These are phyloP conservation scores for Megaustenia siamemsis DNA, from an alignment of 2,888 invertebrate species.

Conservation along the genomic window DNA sequence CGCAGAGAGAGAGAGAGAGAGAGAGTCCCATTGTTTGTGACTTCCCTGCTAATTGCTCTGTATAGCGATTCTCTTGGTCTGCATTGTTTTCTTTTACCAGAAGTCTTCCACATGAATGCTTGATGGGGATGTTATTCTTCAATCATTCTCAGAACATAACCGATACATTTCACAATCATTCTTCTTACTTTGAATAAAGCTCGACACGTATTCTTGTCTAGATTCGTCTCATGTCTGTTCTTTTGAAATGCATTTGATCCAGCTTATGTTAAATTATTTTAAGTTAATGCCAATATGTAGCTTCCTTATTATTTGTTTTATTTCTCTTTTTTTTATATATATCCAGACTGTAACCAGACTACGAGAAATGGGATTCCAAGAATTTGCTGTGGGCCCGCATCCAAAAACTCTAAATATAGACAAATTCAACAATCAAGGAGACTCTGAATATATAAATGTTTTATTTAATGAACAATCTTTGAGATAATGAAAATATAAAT, in stretches of 20 bases:
- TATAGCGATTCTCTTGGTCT: no score
- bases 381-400: slow-evolving; percentile 35
- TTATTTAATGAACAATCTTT: slow-evolving; percentile 9
- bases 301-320: background rate
- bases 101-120: no score
- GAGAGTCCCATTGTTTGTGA: no score
- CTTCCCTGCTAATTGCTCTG: no score
- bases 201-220: no score
- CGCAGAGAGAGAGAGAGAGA: no score
- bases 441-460: slow-evolving; percentile 34
- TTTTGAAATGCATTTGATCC: background rate
- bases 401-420: slow-evolving; percentile 14
- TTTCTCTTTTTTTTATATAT: background rate
- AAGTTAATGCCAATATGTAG: background rate
- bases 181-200: no score
- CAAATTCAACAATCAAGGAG: slow-evolving; percentile 50
- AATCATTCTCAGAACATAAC: no score
- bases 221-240: no score
- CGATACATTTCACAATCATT: no score
- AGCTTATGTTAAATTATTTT: background rate
- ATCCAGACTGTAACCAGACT: slow-evolving; percentile 27
- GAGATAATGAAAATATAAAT: background rate
- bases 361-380: slow-evolving; percentile 44
- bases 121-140: no score
- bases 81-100: no score